phyloP scores from a whole-genome alignment of 2,113 vertebrate genomes.

The Phaethornis superciliosus region DNA sequence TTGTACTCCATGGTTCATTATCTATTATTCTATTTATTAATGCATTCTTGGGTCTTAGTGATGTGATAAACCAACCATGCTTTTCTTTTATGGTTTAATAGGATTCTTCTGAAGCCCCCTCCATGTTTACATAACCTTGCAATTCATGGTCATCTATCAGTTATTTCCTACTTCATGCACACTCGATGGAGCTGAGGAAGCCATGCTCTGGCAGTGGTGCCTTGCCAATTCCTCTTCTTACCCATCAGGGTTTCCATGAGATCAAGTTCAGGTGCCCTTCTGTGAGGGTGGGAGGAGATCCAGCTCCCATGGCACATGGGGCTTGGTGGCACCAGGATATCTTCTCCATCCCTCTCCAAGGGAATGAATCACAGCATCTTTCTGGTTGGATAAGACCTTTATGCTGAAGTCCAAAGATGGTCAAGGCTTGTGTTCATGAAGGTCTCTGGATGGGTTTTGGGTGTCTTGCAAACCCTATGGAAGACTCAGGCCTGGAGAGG shows the following conservation, averaged over 20 bases:
- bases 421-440: rapidly evolving
- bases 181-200: background rate
- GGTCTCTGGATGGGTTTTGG: background rate
- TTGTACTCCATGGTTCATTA: constrained; percentile 62
- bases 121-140: constrained; percentile 63
- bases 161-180: constrained; percentile 24
- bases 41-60: constrained; percentile 67
- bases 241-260: background rate
- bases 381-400: too few relatives aligned
- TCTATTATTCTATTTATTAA: constrained; percentile 71
- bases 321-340: rapidly evolving
- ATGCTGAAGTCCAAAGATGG: too few relatives aligned
- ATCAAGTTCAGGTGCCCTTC: background rate
- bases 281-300: background rate
- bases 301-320: rapidly evolving
- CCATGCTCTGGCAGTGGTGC: rapidly evolving
- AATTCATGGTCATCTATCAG: constrained; percentile 61
- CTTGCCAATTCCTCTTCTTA: background rate
- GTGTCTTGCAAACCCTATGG: rapidly evolving
- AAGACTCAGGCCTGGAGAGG: rapidly evolving
- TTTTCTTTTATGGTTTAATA: constrained; percentile 65
- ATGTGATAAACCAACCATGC: constrained; percentile 63
- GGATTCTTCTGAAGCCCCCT: constrained; percentile 40
- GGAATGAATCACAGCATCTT: background rate
- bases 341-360: rapidly evolving